phyloP scores from a whole-genome alignment of 2,113 vertebrate genomes.

The Psilopogon haemacephalus region DNA sequence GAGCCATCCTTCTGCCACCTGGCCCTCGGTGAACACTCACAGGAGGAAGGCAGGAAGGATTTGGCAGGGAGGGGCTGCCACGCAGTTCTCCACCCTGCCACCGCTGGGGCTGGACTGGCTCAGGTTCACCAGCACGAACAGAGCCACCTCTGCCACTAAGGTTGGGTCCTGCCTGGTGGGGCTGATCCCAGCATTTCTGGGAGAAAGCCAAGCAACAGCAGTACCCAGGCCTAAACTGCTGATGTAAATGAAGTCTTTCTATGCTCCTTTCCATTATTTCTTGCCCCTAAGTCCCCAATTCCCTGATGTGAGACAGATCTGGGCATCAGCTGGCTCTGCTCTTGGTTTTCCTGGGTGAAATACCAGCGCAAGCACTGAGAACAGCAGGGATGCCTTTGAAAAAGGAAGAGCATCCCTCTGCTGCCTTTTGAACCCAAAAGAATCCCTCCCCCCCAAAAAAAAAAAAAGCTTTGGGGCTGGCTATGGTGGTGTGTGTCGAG shows the following conservation, averaged over 20 bases:
- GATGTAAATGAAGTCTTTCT: background rate
- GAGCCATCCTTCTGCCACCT: fast-evolving
- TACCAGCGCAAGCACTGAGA: background rate
- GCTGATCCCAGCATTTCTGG: background rate
- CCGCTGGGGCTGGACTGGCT: background rate
- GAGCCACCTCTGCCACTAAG: background rate
- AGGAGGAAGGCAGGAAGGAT: background rate
- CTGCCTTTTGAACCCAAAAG: background rate
- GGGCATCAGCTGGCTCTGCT: fast-evolving
- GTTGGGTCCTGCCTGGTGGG: background rate
- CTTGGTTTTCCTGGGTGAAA: background rate
- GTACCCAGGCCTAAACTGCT: background rate
- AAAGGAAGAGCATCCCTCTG: background rate
- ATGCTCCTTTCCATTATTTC: background rate
- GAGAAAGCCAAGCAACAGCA: background rate
- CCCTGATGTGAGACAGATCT: background rate
- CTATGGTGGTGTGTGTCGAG: fast-evolving
- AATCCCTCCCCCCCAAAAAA: background rate
- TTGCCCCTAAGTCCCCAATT: background rate
- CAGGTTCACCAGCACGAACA: background rate
- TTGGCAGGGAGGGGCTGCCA: background rate
- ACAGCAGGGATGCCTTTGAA: background rate
- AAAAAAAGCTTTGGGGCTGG: background rate
- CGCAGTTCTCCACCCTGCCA: fast-evolving
- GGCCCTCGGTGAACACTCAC: background rate